Base-by-base conservation (phyloP, 2,797 vertebrate species). In the Euphonia xanthogaster region DNA sequence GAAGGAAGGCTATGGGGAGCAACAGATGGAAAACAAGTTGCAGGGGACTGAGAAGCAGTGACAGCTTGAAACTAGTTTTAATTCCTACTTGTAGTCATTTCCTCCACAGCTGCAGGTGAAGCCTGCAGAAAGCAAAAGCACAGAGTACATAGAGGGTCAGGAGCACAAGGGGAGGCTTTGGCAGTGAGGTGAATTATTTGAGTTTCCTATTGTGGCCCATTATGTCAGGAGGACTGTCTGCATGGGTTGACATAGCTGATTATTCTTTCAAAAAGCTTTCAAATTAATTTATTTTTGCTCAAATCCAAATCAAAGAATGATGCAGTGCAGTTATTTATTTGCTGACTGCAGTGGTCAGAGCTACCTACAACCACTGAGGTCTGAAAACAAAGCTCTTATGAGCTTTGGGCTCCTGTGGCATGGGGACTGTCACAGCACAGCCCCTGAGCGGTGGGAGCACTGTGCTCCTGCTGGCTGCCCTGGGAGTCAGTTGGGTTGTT, bases 391-490 rank as follows among this genome's bases (percentile, higher is more conserved):
- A 80, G 47, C 24, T 86, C 47, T 40, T 61, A 24, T 2, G 2
- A 42, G 17, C 40, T 42, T 18, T 2, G 2, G 18, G 17, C 40
- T 42, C 40, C 40, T 42, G 9, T 7, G 65, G 51, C 57, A 42
- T 2, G 16, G 57, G 60, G 73, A 15, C 35, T 83, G 76, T 12
- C 3, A 1, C 65, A 68, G 31, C 61, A 48, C 40, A 3, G 48
- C 63, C 54, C 3, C 0, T 1, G 14, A 45, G 45, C 3, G 0
- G 6, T 3, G 37, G n/a, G n/a, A 90, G 71, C 33, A 18, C 3
- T 23, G 42, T 3, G 10, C 8, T 83, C 40, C 20, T 2, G 37
- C 1, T 40, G 65, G 28, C 2, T n/a, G 53, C 23, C 72, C 54
- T 33, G 30, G 35, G 63, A 67, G 31, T 45, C 67, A 47, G 2